phyloP scores from a whole-genome alignment of 2,888 invertebrate genomes.

The Tipula helvola region DNA sequence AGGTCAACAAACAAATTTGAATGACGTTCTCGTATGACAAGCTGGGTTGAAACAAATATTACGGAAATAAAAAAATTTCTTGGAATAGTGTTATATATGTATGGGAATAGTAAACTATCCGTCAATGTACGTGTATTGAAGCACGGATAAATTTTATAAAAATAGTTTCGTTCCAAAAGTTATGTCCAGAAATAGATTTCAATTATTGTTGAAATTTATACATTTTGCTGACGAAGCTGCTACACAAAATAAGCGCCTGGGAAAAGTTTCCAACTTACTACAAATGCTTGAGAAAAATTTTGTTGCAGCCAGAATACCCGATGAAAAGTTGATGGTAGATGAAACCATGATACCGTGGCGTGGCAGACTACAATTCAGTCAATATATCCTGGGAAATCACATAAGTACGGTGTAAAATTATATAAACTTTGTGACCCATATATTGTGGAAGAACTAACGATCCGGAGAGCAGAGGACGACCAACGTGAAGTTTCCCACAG shows the following conservation, averaged over 20 bases:
- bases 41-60: background rate
- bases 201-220: no score
- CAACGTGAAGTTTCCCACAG: background rate
- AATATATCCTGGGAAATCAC: background rate
- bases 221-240: no score
- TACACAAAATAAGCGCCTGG: no score
- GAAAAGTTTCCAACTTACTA: no score
- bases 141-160: conserved; percentile 12
- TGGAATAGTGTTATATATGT: no score
- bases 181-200: no score
- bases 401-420: background rate
- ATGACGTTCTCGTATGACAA: background rate
- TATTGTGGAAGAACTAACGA: background rate
- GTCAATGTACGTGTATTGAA: conserved; percentile 11
- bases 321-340: background rate
- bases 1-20: conserved; percentile 12
- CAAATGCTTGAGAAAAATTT: background rate
- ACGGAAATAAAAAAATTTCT: conserved; percentile 12
- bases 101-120: conserved; percentile 13
- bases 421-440: background rate
- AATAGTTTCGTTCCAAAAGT: no score
- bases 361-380: background rate
- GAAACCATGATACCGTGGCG: background rate
- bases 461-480: background rate
- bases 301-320: background rate